Conservation (phyloP, 1,140 invertebrate genomes). For the Caerostris darwini region DNA sequence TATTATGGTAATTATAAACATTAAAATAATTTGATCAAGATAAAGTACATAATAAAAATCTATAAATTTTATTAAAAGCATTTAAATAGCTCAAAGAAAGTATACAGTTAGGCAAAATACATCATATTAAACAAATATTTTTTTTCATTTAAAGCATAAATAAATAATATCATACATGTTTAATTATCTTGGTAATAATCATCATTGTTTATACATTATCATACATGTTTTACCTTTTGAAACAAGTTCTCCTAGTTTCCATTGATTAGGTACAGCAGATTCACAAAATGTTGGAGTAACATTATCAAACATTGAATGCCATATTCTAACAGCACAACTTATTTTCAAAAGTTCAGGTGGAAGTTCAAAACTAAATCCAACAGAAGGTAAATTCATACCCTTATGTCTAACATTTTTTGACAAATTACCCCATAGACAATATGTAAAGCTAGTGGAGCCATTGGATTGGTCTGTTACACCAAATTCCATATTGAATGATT, state of each 20-base stretch:
- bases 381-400: slow-evolving; percentile 16
- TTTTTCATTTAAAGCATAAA: too few relatives aligned
- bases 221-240: slow-evolving; percentile 4
- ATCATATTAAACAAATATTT: too few relatives aligned
- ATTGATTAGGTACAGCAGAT: slow-evolving; percentile 19
- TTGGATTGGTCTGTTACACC: neutral
- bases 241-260: slow-evolving; percentile 34
- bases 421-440: slow-evolving; percentile 72
- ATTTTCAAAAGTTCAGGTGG: slow-evolving; percentile 59
- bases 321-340: slow-evolving; percentile 74
- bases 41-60: too few relatives aligned
- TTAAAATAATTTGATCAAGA: too few relatives aligned
- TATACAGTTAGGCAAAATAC: too few relatives aligned
- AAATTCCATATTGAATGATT: slow-evolving; percentile 72
- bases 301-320: slow-evolving; percentile 72
- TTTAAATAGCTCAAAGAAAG: too few relatives aligned
- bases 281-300: slow-evolving; percentile 58
- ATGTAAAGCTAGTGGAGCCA: neutral
- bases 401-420: slow-evolving; percentile 73
- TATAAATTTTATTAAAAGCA: too few relatives aligned
- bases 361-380: slow-evolving; percentile 69
- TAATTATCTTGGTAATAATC: too few relatives aligned
- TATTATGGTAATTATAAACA: too few relatives aligned
- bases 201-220: too few relatives aligned
- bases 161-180: too few relatives aligned